Base-by-base conservation (phyloP, 2,888 invertebrate genomes). In the Tipula vernalis region DNA sequence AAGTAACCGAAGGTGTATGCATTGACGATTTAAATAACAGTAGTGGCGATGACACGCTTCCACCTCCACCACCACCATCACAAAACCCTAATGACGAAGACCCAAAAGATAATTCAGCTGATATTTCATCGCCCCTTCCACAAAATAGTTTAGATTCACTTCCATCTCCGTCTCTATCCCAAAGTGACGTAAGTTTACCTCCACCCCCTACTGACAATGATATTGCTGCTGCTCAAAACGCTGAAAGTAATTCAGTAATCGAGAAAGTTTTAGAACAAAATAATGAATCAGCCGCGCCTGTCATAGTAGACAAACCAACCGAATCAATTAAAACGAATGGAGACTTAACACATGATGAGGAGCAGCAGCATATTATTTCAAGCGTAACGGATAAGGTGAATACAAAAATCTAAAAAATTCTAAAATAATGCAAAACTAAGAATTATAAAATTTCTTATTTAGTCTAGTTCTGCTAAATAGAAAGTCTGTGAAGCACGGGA, bases 131-230 rank as follows among this genome's bases (percentile, higher is more conserved):
- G 13, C 87, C 86, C 51, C 86, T 87, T 83, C 86, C 86, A 51
- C 87, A 87, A 87, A 86, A 86, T 87, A 87, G 87, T 84, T 84
- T 87, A 44, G 87, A 87, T 51, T 86, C 87, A 44, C 86, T 86
- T 86, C 86, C 87, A 83, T 87, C 87, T 86, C 87, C 87, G 36
- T 87, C 87, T 44, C 47, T 86, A 36, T 42, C 86, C 86, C 86
- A 42, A 86, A 86, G 42, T 28, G 86, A 86, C 47, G 47, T 86
- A 36, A 86, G 47, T 44, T 51, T 86, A 51, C 86, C 86, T 57
- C 57, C 86, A 51, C 86, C 86, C 36, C 86, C 86, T 57, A 28
- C 57, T 36, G 86, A 86, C 10, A 84, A 39, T 84, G 84, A 84
- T 39, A 84, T 84, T 84, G 41, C 41, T 84, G 84, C 84, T 39